A percentile compares a stretch with the other conserved stretches of the same genome.
Conservation (phyloP, 2,797 vertebrate genomes). For the Sebastes matsubarae region DNA sequence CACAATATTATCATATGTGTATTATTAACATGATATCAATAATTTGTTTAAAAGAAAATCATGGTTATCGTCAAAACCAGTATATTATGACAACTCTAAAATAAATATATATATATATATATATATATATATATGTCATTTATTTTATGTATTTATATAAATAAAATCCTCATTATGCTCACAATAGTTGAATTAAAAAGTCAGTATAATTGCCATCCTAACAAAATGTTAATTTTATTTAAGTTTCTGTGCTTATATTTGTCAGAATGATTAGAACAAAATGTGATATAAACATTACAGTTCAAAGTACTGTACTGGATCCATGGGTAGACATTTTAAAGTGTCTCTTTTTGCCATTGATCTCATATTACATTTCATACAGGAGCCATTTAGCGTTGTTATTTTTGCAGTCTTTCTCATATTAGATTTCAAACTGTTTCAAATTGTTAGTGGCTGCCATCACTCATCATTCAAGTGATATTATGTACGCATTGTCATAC, state of each 20-base stretch:
- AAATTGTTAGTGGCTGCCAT: slow-evolving; percentile 22
- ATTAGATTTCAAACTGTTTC: slow-evolving; percentile 27
- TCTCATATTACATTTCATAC: slow-evolving; percentile 7
- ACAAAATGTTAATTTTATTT: neutral
- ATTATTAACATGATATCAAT: too few relatives aligned
- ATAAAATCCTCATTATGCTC: neutral
- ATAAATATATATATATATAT: neutral
- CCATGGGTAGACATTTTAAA: neutral
- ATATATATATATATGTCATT: too few relatives aligned
- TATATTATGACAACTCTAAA: too few relatives aligned
- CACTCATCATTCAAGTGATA: slow-evolving; percentile 29
- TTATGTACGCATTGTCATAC: slow-evolving; percentile 18
- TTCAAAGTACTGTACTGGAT: neutral
- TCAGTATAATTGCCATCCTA: neutral
- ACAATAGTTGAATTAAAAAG: neutral
- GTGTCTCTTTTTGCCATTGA: neutral
- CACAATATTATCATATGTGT: too few relatives aligned
- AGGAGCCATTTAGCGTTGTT: neutral
- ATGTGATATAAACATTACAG: neutral
- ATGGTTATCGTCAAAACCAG: too few relatives aligned
- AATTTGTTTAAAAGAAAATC: too few relatives aligned
- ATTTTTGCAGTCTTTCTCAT: slow-evolving; percentile 5
- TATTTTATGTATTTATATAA: neutral
- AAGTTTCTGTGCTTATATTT: neutral
- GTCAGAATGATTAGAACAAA: neutral